phyloP scores from a whole-genome alignment of 2,888 invertebrate genomes.

The Lepetodrilus schrolli region DNA sequence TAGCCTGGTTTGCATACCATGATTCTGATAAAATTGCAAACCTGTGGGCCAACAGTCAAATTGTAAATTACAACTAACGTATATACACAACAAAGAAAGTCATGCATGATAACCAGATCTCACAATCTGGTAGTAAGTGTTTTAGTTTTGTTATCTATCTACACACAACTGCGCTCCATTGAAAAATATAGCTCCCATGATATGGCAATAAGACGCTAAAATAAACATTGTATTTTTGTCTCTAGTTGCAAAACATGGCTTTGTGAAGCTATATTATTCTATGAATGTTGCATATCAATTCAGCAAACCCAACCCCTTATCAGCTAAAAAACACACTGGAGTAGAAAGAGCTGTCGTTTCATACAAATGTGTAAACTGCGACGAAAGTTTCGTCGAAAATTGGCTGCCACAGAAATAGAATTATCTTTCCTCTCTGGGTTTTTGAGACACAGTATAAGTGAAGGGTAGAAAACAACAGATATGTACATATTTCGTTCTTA shows the following conservation, averaged over 20 bases:
- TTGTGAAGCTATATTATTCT: neutral
- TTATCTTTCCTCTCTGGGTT: neutral
- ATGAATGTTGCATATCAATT: neutral
- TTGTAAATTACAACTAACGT: too few relatives aligned
- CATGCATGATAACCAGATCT: too few relatives aligned
- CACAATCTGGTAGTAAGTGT: neutral
- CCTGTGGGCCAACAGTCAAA: too few relatives aligned
- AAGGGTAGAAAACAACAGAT: slow-evolving; percentile 15
- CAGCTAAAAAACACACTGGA: slow-evolving; percentile 16
- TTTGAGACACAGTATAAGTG: slow-evolving; percentile 18
- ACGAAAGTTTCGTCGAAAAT: neutral
- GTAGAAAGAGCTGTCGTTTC: neutral
- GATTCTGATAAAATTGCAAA: too few relatives aligned
- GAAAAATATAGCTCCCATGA: neutral
- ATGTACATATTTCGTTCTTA: slow-evolving; percentile 20
- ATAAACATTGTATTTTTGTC: too few relatives aligned
- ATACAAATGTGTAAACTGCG: neutral
- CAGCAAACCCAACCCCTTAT: slow-evolving; percentile 4
- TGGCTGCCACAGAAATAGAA: neutral
- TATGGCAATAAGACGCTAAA: neutral
- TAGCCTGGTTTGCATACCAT: too few relatives aligned
- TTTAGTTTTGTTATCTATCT: neutral
- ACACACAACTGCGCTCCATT: neutral
- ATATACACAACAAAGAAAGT: too few relatives aligned
- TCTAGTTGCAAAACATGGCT: too few relatives aligned